These are phyloP conservation scores for Microtus oregoni DNA, from an alignment of 2,113 vertebrate species.

Conservation along the genomic window DNA sequence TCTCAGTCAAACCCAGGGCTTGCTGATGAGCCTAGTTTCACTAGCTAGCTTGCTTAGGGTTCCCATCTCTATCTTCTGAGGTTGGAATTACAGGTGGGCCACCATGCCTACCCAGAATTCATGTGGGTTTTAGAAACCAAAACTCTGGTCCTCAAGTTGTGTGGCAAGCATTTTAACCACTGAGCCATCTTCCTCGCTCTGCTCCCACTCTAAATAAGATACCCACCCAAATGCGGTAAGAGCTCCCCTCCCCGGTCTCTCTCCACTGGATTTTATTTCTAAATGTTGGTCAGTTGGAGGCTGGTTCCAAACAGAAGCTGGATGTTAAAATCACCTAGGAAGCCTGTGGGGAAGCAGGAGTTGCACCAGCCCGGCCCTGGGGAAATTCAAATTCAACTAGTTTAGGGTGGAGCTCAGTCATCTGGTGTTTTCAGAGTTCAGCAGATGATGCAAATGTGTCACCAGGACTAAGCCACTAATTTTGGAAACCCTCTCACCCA, in stretches of 20 bases:
- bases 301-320: background rate
- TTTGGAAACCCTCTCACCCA: background rate
- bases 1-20: background rate
- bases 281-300: background rate
- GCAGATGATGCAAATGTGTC: background rate
- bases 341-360: background rate
- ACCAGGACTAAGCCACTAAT: conserved; percentile 21
- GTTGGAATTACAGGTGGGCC: background rate
- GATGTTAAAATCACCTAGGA: background rate
- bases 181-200: background rate
- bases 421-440: conserved; percentile 18
- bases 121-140: background rate
- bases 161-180: background rate
- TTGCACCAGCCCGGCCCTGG: accelerated
- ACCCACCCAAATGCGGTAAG: background rate
- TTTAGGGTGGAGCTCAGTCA: background rate
- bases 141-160: background rate
- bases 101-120: no score
- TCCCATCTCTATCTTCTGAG: no score
- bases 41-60: background rate
- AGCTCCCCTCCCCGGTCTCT: background rate
- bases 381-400: background rate
- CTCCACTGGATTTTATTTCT: background rate
- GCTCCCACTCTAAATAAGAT: background rate
- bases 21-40: background rate